Base-by-base conservation (phyloP, 2,888 invertebrate genomes). In the Callyntrura guangdongensis region DNA sequence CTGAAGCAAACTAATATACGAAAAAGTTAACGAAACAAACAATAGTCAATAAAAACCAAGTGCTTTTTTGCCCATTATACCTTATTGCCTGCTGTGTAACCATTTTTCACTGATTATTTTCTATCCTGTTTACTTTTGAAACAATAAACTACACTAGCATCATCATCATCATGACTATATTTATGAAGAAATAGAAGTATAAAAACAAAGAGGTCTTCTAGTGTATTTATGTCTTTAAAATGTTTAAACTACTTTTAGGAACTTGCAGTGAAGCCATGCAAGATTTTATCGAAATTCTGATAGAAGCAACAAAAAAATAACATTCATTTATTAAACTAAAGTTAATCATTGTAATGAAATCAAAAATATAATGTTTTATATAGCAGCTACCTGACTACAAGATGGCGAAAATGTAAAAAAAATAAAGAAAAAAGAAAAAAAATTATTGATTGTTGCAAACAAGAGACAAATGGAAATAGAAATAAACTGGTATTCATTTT, bases 211-310 rank as follows among this genome's bases (percentile, higher is more conserved):
- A 45, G 36, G 36, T 69, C 17, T 53, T 69, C 69, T 69, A 69
- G 69, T 69, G 69, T 69, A 69, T 69, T 36, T 69, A n/a, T 69
- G 9, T 69, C 12, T 25, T 45, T 17, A 45, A 45, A 1, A 36
- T 69, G 14, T n/a, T 59, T 49, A 56, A 36, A 84, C 84, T 84
- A 84, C 84, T 22, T 36, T 36, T 84, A 69, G 53, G 45, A 84
- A 84, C 84, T 86, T 86, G 86, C 86, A 86, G 74, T 86, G 53
- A 86, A 86, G 86, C 86, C 86, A 86, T 86, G 86, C 86, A 86
- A 74, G 59, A 74, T 74, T 86, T 36, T 61, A 20, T 74, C n/a
- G 49, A 53, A 67, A 86, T 17, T 59, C 59, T 86, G 72, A 56
- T 47, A 49, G 45, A 82, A 64, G 64, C 84, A 59, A 49, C 81